Evolutionary conservation across 2,888 invertebrate species (phyloP).

Genomic region (Polydrusus pterygomalis): DNA sequence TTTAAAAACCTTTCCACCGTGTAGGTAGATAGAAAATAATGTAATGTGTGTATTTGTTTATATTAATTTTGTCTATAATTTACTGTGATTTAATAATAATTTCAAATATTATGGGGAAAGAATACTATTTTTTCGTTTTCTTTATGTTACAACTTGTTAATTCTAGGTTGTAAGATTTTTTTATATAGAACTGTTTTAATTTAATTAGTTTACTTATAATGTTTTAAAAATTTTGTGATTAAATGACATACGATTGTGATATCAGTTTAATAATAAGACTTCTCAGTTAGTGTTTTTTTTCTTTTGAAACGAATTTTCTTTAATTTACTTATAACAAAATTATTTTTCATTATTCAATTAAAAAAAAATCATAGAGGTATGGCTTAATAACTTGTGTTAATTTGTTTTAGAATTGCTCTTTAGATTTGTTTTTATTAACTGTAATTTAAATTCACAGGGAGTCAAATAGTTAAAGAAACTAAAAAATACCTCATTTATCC

Average conservation of each 20-base stretch:
- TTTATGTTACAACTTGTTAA: slow-evolving; percentile 45
- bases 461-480: slow-evolving; percentile 8
- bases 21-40: slow-evolving; percentile 10
- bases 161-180: slow-evolving; percentile 53
- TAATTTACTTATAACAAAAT: slow-evolving; percentile 35
- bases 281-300: slow-evolving; percentile 39
- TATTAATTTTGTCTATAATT: slow-evolving; percentile 52
- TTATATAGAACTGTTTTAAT: slow-evolving; percentile 53
- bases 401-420: slow-evolving; percentile 35
- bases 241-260: slow-evolving; percentile 56
- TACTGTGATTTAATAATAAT: slow-evolving; percentile 62
- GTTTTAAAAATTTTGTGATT: slow-evolving; percentile 53
- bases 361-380: neutral
- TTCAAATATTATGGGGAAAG: slow-evolving; percentile 53
- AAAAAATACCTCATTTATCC: neutral
- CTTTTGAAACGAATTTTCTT: slow-evolving; percentile 36
- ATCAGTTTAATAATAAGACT: slow-evolving; percentile 39
- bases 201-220: slow-evolving; percentile 45
- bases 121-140: slow-evolving; percentile 56
- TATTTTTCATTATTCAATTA: slow-evolving; percentile 22
- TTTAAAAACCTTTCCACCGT: neutral
- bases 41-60: slow-evolving; percentile 33
- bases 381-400: slow-evolving; percentile 5
- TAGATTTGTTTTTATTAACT: slow-evolving; percentile 35
- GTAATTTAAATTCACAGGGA: neutral